phyloP scores from a whole-genome alignment of 1,140 invertebrate species.

The Sarcophaga peregrina region DNA sequence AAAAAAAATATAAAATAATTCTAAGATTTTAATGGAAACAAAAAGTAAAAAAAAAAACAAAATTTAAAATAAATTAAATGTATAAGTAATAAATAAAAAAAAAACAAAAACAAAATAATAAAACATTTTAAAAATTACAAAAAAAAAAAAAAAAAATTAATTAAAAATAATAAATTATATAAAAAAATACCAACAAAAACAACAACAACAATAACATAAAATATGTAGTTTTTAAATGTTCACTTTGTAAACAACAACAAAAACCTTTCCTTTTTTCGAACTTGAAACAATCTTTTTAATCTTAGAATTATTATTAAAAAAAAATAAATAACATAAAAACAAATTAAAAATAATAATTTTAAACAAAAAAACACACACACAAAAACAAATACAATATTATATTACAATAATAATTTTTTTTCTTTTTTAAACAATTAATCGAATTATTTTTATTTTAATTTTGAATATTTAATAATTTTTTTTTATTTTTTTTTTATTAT shows the following conservation, averaged over 20 bases:
- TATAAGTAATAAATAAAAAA: not conserved
- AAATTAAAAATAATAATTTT: not conserved
- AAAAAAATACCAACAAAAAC: slow-evolving; percentile 30
- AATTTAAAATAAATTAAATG: no score
- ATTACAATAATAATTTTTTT: not conserved
- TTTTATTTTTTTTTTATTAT: not conserved
- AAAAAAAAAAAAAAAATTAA: slow-evolving; percentile 46
- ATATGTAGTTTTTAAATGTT: slow-evolving; percentile 63
- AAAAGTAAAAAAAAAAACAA: not conserved
- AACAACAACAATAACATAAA: slow-evolving; percentile 49
- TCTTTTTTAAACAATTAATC: not conserved
- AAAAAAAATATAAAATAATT: not conserved
- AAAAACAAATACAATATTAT: not conserved
- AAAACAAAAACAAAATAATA: slow-evolving; percentile 44
- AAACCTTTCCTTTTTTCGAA: slow-evolving; percentile 24
- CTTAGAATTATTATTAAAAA: slow-evolving; percentile 39
- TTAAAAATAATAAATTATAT: slow-evolving; percentile 50
- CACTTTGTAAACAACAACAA: slow-evolving; percentile 50
- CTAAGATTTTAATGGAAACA: slow-evolving; percentile 4
- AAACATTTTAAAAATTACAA: slow-evolving; percentile 47
- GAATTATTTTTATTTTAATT: not conserved
- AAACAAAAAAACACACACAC: not conserved
- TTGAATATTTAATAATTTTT: not conserved
- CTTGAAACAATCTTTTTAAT: slow-evolving; percentile 36
- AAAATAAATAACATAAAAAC: slow-evolving; percentile 25